phyloP scores from a whole-genome alignment of 2,113 vertebrate genomes.

The Pollachius pollachius region DNA sequence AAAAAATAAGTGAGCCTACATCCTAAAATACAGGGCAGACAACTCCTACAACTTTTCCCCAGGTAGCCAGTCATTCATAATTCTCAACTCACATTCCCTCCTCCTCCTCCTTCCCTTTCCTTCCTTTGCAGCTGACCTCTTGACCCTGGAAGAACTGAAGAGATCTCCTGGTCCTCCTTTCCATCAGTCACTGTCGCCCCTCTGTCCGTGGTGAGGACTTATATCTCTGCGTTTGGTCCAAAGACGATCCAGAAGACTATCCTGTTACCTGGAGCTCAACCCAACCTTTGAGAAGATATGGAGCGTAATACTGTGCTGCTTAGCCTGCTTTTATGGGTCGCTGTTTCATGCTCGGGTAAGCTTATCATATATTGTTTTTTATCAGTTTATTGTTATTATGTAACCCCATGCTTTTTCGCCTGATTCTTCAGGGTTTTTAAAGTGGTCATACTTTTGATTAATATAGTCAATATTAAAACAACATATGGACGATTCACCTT shows the following conservation, averaged over 20 bases:
- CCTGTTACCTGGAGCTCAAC: not conserved
- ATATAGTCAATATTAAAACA: no score
- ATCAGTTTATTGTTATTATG: not conserved
- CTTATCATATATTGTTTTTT: not conserved
- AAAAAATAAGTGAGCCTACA: no score
- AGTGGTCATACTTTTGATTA: no score
- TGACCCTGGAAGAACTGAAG: conserved; percentile 44
- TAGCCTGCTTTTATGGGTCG: conserved; percentile 52
- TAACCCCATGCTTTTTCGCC: no score
- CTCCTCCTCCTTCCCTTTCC: not conserved
- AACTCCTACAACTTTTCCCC: no score
- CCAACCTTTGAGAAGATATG: conserved; percentile 49
- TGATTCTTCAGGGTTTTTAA: no score
- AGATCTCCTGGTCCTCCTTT: conserved; percentile 36
- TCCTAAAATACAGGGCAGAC: no score
- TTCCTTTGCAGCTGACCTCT: conserved; percentile 33
- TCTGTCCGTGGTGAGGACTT: conserved; percentile 1
- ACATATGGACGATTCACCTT: no score
- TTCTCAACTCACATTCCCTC: conserved; percentile 5
- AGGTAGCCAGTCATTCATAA: not conserved
- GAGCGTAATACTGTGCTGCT: conserved; percentile 34
- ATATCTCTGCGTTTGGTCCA: conserved; percentile 14
- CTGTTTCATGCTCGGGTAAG: conserved; percentile 62
- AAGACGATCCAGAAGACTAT: not conserved
- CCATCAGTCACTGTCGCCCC: conserved; percentile 34